Percentiles rank a stretch among this genome's conserved stretches.
Evolutionary conservation across 2,113 vertebrate genomes (phyloP).

Genomic region (Stegastes partitus): DNA sequence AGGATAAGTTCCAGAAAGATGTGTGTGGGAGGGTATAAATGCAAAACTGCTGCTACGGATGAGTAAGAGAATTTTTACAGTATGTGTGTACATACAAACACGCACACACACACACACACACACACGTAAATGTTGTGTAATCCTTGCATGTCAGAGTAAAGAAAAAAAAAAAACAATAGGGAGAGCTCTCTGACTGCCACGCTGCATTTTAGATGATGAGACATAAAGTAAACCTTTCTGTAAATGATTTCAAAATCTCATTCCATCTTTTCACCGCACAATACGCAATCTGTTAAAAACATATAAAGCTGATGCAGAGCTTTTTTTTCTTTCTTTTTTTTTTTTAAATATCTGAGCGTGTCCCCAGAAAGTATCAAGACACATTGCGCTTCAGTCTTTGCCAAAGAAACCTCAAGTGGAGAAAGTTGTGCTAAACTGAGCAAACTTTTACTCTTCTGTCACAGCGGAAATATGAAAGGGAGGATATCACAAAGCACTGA

Average conservation of each 20-base stretch:
- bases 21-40: slow-evolving; percentile 63
- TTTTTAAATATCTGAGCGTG: not conserved
- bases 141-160: slow-evolving; percentile 16
- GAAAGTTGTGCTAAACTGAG: slow-evolving; percentile 73
- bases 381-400: slow-evolving; percentile 46
- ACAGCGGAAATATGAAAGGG: slow-evolving; percentile 71
- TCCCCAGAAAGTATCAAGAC: slow-evolving; percentile 48
- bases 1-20: slow-evolving; percentile 63
- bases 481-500: slow-evolving; percentile 72
- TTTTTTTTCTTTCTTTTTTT: slow-evolving; percentile 26
- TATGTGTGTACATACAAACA: slow-evolving; percentile 14
- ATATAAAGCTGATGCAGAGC: slow-evolving; percentile 28
- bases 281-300: slow-evolving; percentile 19
- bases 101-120: not conserved
- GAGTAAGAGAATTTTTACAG: slow-evolving; percentile 54
- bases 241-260: slow-evolving; percentile 37
- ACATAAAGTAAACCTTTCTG: slow-evolving; percentile 5
- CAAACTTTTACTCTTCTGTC: slow-evolving; percentile 76
- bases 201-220: not conserved
- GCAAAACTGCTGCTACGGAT: slow-evolving; percentile 50
- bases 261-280: slow-evolving; percentile 2
- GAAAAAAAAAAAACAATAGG: slow-evolving; percentile 28
- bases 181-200: slow-evolving; percentile 14
- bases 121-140: slow-evolving; percentile 20
- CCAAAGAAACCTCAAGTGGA: slow-evolving; percentile 58